phyloP scores from a whole-genome alignment of 2,797 vertebrate genomes.

The Coccyzus lansbergi region DNA sequence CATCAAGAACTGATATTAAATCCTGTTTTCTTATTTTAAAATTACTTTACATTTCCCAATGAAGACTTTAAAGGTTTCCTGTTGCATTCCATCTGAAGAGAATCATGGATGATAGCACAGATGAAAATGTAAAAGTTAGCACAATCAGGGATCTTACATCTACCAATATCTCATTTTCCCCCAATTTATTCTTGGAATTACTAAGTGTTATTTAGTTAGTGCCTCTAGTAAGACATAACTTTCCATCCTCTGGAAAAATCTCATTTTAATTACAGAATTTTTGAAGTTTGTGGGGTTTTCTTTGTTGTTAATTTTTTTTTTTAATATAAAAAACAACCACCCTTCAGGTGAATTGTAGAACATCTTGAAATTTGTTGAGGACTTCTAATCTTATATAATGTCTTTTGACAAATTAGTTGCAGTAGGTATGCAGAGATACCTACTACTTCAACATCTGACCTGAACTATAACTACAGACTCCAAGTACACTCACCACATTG shows the following conservation, averaged over 20 bases:
- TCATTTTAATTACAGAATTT: not conserved
- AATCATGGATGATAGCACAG: not conserved
- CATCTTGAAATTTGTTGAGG: not conserved
- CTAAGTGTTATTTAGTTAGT: not conserved
- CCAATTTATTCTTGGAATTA: not conserved
- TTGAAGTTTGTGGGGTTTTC: not conserved
- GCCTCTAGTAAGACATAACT: not conserved
- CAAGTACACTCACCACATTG: not conserved
- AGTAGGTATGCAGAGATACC: not conserved
- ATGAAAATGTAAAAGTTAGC: not conserved
- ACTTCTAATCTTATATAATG: not conserved
- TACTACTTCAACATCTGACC: not conserved
- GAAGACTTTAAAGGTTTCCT: conserved; percentile 6
- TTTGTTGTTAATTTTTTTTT: not conserved
- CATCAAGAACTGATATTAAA: conserved; percentile 44
- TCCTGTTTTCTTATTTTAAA: conserved; percentile 45
- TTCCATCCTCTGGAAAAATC: not conserved
- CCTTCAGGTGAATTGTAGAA: not conserved
- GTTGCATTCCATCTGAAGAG: not conserved
- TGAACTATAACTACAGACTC: not conserved
- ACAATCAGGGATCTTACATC: not conserved
- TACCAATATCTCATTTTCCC: conserved; percentile 25
- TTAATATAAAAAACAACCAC: too few species aligned
- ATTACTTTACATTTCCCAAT: conserved; percentile 31
- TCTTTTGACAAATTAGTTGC: not conserved